phyloP scores from a whole-genome alignment of 2,113 vertebrate genomes.

The Emydura subglobosa region DNA sequence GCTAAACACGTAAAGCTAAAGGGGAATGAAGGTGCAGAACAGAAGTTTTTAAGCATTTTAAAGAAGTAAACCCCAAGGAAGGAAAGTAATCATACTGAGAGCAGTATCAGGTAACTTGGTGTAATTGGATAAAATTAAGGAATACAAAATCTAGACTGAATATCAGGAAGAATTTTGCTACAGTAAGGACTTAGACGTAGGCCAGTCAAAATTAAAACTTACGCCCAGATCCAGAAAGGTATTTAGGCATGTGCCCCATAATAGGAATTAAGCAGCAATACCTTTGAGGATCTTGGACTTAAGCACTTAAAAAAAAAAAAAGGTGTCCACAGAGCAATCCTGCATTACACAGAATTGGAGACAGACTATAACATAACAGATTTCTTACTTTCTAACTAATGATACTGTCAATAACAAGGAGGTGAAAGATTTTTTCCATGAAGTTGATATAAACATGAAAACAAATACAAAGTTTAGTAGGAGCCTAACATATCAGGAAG shows the following conservation, averaged over 20 bases:
- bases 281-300: not conserved
- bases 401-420: not conserved
- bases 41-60: not conserved
- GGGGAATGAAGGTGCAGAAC: not conserved
- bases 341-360: not conserved
- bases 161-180: not conserved
- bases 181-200: not conserved
- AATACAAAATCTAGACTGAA: constrained; percentile 8
- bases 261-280: not conserved
- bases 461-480: not conserved
- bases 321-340: not conserved
- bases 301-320: not conserved
- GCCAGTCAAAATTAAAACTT: not conserved
- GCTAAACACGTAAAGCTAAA: not conserved
- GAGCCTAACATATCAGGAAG: not conserved
- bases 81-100: not conserved
- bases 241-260: not conserved
- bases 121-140: not conserved
- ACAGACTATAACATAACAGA: not conserved
- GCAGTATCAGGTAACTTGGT: not conserved
- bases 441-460: not conserved
- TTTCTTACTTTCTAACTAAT: not conserved
- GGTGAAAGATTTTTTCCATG: not conserved
- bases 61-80: not conserved
- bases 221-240: not conserved